These are phyloP conservation scores for Lophotis ruficrista DNA, from an alignment of 2,113 vertebrate species.

Conservation along the genomic window DNA sequence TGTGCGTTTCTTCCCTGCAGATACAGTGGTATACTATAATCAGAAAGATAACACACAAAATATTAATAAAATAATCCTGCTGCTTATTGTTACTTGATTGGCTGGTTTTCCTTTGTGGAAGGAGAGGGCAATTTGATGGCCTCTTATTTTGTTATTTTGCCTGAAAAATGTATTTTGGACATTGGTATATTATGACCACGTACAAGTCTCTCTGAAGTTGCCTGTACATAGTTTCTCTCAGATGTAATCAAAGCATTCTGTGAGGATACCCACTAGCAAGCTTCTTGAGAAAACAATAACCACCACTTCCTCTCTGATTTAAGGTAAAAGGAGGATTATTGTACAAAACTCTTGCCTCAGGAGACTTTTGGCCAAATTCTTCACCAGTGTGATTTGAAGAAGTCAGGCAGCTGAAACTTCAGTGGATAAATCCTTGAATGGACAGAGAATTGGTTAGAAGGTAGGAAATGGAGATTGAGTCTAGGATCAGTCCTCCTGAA, in stretches of 20 bases:
- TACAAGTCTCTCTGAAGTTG: neutral
- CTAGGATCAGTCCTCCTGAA: neutral
- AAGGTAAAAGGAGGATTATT: neutral
- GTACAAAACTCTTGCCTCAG: neutral
- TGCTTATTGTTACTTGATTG: neutral
- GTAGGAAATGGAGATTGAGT: neutral
- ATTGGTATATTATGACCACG: accelerated
- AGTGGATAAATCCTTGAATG: neutral
- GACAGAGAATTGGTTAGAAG: neutral
- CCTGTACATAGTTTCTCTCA: neutral
- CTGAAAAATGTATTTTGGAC: neutral
- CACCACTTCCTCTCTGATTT: neutral
- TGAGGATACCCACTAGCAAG: neutral
- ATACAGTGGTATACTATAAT: neutral
- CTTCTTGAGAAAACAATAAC: neutral
- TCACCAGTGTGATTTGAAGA: neutral
- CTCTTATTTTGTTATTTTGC: neutral
- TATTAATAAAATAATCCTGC: neutral
- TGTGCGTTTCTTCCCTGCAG: neutral
- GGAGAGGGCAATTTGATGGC: neutral
- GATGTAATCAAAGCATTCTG: neutral
- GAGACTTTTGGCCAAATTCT: neutral
- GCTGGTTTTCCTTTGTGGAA: neutral
- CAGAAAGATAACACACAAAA: neutral
- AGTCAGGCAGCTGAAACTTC: neutral